A percentile compares a stretch with the other conserved stretches of the same genome.
These are phyloP conservation scores for Trichogramma dendrolimi DNA, from an alignment of 2,888 invertebrate genomes.

Conservation along the genomic window DNA sequence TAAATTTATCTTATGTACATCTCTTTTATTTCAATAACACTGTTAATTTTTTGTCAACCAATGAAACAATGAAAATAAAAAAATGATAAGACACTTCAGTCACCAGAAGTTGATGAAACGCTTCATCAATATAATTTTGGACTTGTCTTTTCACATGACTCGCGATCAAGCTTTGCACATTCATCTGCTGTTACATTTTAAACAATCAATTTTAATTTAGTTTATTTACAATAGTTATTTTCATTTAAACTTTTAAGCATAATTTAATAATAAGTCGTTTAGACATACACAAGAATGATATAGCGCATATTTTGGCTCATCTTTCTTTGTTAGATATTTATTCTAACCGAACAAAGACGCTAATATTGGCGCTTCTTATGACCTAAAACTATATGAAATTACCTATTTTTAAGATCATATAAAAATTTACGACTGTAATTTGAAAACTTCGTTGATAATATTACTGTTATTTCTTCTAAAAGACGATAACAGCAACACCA, in stretches of 20 bases:
- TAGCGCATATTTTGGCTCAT: slow-evolving; percentile 14
- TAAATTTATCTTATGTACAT: slow-evolving; percentile 23
- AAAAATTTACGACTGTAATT: slow-evolving; percentile 47
- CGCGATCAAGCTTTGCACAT: slow-evolving; percentile 37
- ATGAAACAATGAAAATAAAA: slow-evolving; percentile 42
- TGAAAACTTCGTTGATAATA: slow-evolving; percentile 33
- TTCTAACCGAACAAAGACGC: slow-evolving; percentile 23
- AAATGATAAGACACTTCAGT: slow-evolving; percentile 49
- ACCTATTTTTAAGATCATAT: slow-evolving; percentile 45
- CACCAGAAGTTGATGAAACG: slow-evolving; percentile 37
- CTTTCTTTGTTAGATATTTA: slow-evolving; percentile 22
- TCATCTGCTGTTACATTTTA: slow-evolving; percentile 30
- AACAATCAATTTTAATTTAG: slow-evolving; percentile 29
- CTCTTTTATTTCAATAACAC: slow-evolving; percentile 27
- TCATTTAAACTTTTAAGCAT: slow-evolving; percentile 26
- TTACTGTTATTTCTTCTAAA: slow-evolving; percentile 31
- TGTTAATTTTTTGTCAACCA: slow-evolving; percentile 36
- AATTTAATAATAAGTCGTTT: slow-evolving; percentile 19
- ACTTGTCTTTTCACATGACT: slow-evolving; percentile 40
- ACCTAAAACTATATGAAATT: slow-evolving; percentile 42
- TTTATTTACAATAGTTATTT: slow-evolving; percentile 26
- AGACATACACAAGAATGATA: slow-evolving; percentile 21
- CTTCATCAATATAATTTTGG: slow-evolving; percentile 30
- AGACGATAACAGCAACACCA: slow-evolving; percentile 37
- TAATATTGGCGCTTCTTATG: slow-evolving; percentile 34